Percentiles rank a stretch among this genome's conserved stretches.
phyloP scores from a whole-genome alignment of 2,888 invertebrate species.

The Mantis religiosa region DNA sequence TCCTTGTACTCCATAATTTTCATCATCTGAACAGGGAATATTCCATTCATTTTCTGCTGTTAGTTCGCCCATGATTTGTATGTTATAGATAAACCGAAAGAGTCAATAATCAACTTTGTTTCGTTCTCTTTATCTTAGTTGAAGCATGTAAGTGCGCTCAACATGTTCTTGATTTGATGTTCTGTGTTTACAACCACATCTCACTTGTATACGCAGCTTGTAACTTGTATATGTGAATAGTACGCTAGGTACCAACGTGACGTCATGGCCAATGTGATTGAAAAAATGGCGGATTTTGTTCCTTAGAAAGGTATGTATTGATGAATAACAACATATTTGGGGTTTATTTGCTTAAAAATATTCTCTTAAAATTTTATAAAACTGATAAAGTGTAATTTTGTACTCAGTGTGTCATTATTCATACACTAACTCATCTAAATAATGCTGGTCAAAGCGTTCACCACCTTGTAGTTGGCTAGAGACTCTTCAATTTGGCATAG shows the following conservation, averaged over 20 bases:
- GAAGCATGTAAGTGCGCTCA: no score
- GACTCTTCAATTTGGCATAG: slow-evolving; percentile 1
- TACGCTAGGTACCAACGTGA: not conserved
- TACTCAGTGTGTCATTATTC: not conserved
- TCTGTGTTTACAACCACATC: not conserved
- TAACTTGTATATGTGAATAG: no score
- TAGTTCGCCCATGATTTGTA: not conserved
- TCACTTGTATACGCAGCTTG: no score
- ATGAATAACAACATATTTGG: not conserved
- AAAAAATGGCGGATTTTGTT: not conserved
- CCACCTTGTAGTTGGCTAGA: not conserved
- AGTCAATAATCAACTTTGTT: not conserved
- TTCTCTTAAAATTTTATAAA: not conserved
- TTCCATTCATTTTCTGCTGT: slow-evolving; percentile 12
- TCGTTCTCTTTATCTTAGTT: no score
- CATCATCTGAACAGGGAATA: slow-evolving; percentile 23
- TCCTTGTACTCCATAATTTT: slow-evolving; percentile 1
- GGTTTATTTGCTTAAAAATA: not conserved
- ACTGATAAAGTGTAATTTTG: not conserved
- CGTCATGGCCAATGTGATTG: not conserved
- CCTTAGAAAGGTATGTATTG: not conserved
- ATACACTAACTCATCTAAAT: not conserved
- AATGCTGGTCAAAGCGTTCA: not conserved
- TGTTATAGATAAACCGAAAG: not conserved
- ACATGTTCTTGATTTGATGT: no score